Evolutionary conservation across 2,113 vertebrate species (phyloP).

Genomic region (Lichenostomus cassidix): DNA sequence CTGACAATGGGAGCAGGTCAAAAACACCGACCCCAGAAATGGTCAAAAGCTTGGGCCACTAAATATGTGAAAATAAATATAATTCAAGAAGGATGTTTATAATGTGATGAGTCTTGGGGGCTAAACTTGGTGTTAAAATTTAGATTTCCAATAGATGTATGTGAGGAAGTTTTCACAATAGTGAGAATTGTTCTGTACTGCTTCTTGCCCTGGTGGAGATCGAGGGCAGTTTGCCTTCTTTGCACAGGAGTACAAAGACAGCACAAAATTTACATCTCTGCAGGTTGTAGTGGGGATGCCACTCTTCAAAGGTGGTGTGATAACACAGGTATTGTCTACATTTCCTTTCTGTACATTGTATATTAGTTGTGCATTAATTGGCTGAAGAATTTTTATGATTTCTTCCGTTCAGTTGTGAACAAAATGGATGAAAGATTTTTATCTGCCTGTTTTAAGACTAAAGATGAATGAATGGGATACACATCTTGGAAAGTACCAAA

Average conservation of each 20-base stretch:
- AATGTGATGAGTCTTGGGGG: background rate
- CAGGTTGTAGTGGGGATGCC: background rate
- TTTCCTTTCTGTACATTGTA: background rate
- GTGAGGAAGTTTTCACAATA: background rate
- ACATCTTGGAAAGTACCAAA: background rate
- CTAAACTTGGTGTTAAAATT: background rate
- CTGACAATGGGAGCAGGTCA: background rate
- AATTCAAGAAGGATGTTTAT: background rate
- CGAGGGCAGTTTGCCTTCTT: background rate
- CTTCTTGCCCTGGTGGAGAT: background rate
- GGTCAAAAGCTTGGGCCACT: background rate
- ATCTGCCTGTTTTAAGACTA: background rate
- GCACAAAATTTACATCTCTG: background rate
- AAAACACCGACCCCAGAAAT: background rate
- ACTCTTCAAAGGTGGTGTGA: background rate
- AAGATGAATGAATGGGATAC: background rate
- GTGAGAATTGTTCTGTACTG: background rate
- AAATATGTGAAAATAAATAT: background rate
- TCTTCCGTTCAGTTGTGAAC: background rate
- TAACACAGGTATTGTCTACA: background rate
- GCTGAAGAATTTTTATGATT: background rate
- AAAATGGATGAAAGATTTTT: background rate
- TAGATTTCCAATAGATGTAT: background rate
- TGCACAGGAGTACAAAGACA: background rate
- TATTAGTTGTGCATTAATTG: accelerated